These are phyloP conservation scores for Puma concolor DNA, from an alignment of 2,113 vertebrate species.

Conservation along the genomic window DNA sequence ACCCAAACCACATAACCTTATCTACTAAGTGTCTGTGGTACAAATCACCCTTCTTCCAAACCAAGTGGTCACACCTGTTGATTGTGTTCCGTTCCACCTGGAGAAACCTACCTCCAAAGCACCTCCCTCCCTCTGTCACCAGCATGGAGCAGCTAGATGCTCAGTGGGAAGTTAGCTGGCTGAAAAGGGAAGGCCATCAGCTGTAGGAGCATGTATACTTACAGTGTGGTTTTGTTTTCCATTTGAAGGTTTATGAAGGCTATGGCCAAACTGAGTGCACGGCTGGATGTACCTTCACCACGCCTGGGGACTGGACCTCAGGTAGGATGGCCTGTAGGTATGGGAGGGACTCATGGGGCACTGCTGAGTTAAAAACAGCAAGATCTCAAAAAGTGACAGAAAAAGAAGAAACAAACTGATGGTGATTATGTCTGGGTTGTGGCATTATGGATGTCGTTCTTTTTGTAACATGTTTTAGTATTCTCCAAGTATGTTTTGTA, in stretches of 20 bases:
- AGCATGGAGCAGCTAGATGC: neutral
- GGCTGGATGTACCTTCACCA: conserved; percentile 97
- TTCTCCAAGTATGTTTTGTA: neutral
- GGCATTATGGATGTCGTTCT: neutral
- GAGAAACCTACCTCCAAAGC: neutral
- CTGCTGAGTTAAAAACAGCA: neutral
- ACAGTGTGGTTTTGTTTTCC: neutral
- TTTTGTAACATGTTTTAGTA: neutral
- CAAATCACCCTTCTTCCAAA: neutral
- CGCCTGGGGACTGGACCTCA: conserved; percentile 98
- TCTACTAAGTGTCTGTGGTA: neutral
- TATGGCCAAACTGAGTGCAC: conserved; percentile 99
- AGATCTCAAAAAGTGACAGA: neutral
- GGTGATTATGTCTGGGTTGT: neutral
- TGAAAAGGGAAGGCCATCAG: neutral
- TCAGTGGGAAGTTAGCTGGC: neutral
- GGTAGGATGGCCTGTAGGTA: conserved; percentile 84
- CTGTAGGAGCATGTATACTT: neutral
- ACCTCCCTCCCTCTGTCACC: rapidly evolving
- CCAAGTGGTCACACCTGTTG: neutral
- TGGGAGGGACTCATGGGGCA: neutral
- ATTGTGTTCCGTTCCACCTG: neutral
- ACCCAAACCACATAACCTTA: neutral
- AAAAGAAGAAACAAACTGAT: neutral
- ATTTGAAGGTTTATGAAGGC: conserved; percentile 95